These are phyloP conservation scores for Drosophila lutescens DNA, from an alignment of 2,888 invertebrate genomes.

Conservation along the genomic window DNA sequence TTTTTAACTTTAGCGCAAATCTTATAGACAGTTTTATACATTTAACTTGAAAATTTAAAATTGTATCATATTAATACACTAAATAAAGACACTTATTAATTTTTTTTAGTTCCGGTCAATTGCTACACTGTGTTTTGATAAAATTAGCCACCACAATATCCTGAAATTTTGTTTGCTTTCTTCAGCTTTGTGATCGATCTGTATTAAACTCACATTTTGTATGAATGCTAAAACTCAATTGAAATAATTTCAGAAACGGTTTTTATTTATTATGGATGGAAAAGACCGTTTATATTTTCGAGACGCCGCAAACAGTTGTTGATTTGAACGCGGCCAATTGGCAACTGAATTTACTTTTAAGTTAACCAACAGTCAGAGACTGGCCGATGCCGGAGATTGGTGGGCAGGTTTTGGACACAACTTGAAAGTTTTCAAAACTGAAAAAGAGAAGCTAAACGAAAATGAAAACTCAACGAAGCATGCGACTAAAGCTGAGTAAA, in stretches of 20 bases:
- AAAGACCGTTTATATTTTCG: constrained; percentile 10
- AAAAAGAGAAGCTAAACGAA: constrained; percentile 36
- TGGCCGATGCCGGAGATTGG: constrained; percentile 32
- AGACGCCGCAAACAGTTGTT: constrained; percentile 65
- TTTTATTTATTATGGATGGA: background rate
- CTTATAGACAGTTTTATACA: too few relatives aligned
- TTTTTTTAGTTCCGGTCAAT: too few relatives aligned
- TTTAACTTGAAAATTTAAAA: too few relatives aligned
- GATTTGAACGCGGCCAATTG: constrained; percentile 71
- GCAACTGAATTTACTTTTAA: constrained; percentile 64
- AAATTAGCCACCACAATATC: too few relatives aligned
- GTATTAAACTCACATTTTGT: constrained; percentile 41
- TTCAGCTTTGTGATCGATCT: background rate
- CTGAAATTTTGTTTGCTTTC: too few relatives aligned
- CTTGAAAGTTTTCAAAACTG: constrained; percentile 64
- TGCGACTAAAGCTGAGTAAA: constrained; percentile 43
- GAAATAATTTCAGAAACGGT: background rate
- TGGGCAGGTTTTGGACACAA: constrained; percentile 45
- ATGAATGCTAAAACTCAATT: background rate
- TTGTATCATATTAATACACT: too few relatives aligned
- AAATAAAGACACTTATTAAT: too few relatives aligned
- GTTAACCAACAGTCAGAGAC: constrained; percentile 29
- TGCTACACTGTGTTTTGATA: too few relatives aligned
- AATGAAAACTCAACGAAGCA: constrained; percentile 59
- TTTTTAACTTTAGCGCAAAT: background rate